Evolutionary conservation across 2,113 vertebrate species (phyloP), one percentile per base, ranked within the genome.

Genomic region (Salvelinus alpinus): DNA sequence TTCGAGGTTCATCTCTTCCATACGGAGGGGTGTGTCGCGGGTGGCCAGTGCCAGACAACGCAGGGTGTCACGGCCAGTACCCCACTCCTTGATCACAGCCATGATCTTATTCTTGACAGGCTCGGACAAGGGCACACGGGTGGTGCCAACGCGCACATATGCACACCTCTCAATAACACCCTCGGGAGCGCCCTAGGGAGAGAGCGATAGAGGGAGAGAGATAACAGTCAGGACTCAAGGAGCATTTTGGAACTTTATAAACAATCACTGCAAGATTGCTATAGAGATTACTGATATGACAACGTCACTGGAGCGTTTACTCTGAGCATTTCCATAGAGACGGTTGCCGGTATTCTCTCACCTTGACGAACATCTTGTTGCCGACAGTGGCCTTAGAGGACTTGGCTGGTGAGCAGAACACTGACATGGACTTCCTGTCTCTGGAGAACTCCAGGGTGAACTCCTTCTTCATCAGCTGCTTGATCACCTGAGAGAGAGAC

Each of bases 391-490:
- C 93, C 69, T 96, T 94, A 76, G 94, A 94, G 0, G 94, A 92
- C 78, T 98, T 98, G 74, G 95, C 94, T 0, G 96, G 96, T 47
- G 92, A 93, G 85, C 96, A 98, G 84, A 92, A 98, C 24, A 95
- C 96, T 1, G 96, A 98, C 96, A 98, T 98, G 82, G 96, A 98
- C 90, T 98, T 98, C 31, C 96, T 93, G 93, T 98, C 96, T 71
- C 96, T 93, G 82, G 96, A 98, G 92, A 98, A 98, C 88, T 98
- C 96, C 83, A 98, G 88, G 5, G 96, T 98, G 89, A 97, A 97
- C 65, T 98, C 96, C 81, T 98, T 98, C 91, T 85, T 96, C 96
- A 98, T 98, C 60, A 98, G 92, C 83, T 98, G 96, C 77, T 96
- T 97, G 87, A 97, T 93, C 25, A 97, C 96, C 96, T 98, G 75